Conservation (phyloP, 2,888 invertebrate genomes). For the Allacma fusca region DNA sequence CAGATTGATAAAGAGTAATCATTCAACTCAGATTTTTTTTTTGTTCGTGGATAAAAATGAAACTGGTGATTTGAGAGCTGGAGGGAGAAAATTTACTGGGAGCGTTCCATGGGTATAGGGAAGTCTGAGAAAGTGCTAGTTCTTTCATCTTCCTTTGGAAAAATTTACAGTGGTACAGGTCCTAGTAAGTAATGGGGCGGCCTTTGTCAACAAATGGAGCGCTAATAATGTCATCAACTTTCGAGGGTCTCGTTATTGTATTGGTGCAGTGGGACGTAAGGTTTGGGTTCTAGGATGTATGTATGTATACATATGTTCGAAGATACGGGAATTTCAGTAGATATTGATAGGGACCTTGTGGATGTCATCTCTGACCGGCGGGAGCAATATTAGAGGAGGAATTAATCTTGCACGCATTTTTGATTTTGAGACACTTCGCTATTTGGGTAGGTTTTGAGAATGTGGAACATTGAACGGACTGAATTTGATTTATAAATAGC, state of each 20-base stretch:
- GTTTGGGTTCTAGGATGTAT: background rate
- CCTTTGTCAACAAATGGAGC: slow-evolving; percentile 24
- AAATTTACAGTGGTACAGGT: background rate
- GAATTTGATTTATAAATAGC: too few relatives aligned
- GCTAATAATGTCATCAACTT: slow-evolving; percentile 17
- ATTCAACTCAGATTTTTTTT: background rate
- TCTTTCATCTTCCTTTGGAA: background rate
- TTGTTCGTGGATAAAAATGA: background rate
- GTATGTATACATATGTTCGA: background rate
- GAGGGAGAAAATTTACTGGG: too few relatives aligned
- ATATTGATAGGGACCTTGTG: too few relatives aligned
- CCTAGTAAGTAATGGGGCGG: background rate
- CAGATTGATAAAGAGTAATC: too few relatives aligned
- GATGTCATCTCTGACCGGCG: too few relatives aligned
- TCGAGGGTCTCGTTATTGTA: background rate
- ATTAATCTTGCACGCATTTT: too few relatives aligned
- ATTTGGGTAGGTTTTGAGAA: too few relatives aligned
- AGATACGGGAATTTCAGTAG: background rate
- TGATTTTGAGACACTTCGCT: too few relatives aligned
- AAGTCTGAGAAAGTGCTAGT: background rate
- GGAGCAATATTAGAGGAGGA: too few relatives aligned
- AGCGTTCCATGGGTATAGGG: too few relatives aligned
- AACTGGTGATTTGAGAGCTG: too few relatives aligned
- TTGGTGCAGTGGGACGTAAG: background rate
- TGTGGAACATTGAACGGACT: too few relatives aligned